Evolutionary conservation across 2,113 vertebrate genomes (phyloP).

Genomic region (Carassius gibelio): DNA sequence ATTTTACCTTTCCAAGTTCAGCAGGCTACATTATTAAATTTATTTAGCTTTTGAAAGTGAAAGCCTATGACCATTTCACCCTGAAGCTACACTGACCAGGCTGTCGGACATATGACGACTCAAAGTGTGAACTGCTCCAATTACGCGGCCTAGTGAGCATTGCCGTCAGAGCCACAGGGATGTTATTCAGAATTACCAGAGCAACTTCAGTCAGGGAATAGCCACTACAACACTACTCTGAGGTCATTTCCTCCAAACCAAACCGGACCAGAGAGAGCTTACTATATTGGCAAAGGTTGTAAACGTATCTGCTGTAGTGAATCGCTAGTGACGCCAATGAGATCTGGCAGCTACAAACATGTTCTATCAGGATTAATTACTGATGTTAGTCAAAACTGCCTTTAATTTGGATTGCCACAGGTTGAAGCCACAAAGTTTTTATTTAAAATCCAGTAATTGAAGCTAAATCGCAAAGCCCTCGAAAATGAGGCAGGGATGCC

Average conservation of each 20-base stretch:
- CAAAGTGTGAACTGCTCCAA: slow-evolving; percentile 38
- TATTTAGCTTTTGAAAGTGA: background rate
- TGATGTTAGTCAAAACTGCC: slow-evolving; percentile 2
- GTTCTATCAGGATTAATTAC: slow-evolving; percentile 30
- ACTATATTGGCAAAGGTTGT: background rate
- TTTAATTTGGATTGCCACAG: background rate
- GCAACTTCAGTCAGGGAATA: slow-evolving; percentile 12
- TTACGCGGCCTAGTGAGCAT: slow-evolving; percentile 31
- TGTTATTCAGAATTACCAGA: slow-evolving; percentile 37
- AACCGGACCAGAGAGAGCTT: background rate
- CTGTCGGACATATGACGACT: slow-evolving; percentile 10
- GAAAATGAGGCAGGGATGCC: slow-evolving; percentile 53
- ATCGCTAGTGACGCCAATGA: background rate
- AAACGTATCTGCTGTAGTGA: background rate
- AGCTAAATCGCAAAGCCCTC: slow-evolving; percentile 38
- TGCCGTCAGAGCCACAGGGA: slow-evolving; percentile 12
- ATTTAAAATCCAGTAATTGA: slow-evolving; percentile 3
- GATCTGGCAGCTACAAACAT: slow-evolving; percentile 16
- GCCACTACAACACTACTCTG: too few relatives aligned
- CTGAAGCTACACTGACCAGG: slow-evolving; percentile 12
- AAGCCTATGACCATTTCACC: background rate
- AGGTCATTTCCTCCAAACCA: background rate
- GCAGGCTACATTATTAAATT: background rate
- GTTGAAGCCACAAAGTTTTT: background rate
- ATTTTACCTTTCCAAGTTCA: background rate